A percentile compares a stretch with the other conserved stretches of the same genome.
Evolutionary conservation across 1,140 invertebrate species (phyloP).

Genomic region (Bathynomus jamesi): DNA sequence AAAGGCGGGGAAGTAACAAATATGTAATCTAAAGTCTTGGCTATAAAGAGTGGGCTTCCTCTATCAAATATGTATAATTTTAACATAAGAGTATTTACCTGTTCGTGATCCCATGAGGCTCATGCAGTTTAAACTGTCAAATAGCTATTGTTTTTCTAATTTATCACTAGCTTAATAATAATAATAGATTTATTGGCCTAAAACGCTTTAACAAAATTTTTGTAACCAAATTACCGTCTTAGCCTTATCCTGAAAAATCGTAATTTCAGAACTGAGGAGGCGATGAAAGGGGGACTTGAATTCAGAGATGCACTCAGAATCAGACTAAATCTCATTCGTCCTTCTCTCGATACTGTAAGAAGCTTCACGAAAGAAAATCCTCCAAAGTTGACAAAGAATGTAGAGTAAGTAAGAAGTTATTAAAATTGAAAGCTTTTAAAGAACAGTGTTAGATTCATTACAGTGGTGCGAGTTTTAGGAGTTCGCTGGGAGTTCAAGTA

Average conservation of each 20-base stretch:
- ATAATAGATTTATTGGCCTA: too few species aligned
- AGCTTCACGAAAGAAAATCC: slow-evolving; percentile 67
- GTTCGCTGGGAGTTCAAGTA: too few species aligned
- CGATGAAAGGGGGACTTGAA: slow-evolving; percentile 89
- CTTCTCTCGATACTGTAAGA: slow-evolving; percentile 62
- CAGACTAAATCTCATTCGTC: slow-evolving; percentile 78
- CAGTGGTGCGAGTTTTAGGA: too few species aligned
- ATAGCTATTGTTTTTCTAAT: not conserved
- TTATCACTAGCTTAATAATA: too few species aligned
- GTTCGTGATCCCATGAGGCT: too few species aligned
- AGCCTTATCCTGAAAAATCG: not conserved
- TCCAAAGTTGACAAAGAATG: slow-evolving; percentile 58
- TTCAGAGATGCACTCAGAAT: slow-evolving; percentile 77
- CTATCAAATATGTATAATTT: not conserved
- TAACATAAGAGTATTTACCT: too few species aligned
- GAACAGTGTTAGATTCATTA: too few species aligned
- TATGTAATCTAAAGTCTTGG: too few species aligned
- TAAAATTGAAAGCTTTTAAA: too few species aligned
- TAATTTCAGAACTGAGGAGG: slow-evolving; percentile 75
- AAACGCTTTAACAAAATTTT: not conserved
- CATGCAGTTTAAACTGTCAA: not conserved
- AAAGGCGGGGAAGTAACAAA: too few species aligned
- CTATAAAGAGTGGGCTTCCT: too few species aligned
- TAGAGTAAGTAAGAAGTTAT: slow-evolving; percentile 13
- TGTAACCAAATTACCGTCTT: not conserved